A percentile compares a stretch with the other conserved stretches of the same genome.
These are phyloP conservation scores for Enteromius unitaeniatus DNA, from an alignment of 2,797 vertebrate species.

Conservation along the genomic window DNA sequence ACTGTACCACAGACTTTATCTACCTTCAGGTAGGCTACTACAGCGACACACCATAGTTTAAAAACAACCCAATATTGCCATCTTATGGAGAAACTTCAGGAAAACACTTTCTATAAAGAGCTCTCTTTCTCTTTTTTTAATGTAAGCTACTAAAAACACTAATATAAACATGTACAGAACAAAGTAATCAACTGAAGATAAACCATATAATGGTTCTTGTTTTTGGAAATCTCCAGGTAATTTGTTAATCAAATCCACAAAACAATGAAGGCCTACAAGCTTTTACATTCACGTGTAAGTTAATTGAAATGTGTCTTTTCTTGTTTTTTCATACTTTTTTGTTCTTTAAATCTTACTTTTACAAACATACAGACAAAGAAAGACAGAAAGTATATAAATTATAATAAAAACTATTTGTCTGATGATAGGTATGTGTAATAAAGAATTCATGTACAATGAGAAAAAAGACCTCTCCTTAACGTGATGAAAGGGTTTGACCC, in stretches of 20 bases:
- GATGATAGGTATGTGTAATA: background rate
- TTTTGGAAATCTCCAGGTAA: background rate
- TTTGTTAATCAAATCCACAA: background rate
- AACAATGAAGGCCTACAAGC: background rate
- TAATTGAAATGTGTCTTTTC: background rate
- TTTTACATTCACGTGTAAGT: background rate
- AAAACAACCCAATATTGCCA: background rate
- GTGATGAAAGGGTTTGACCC: slow-evolving; percentile 14
- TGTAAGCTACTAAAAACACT: background rate
- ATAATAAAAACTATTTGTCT: background rate
- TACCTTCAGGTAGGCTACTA: no score
- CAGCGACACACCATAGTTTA: no score
- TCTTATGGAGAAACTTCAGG: background rate
- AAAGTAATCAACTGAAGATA: background rate
- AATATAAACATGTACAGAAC: background rate
- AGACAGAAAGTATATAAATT: background rate
- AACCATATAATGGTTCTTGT: background rate
- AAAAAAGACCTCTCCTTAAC: slow-evolving; percentile 31
- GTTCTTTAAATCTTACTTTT: background rate
- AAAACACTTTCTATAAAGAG: background rate
- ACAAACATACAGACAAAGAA: background rate
- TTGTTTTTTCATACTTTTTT: background rate
- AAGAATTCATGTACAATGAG: slow-evolving; percentile 4
- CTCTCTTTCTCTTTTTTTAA: no score
- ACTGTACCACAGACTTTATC: background rate